These are phyloP conservation scores for Drosophila prostipennis DNA, from an alignment of 2,888 invertebrate species.

Conservation along the genomic window DNA sequence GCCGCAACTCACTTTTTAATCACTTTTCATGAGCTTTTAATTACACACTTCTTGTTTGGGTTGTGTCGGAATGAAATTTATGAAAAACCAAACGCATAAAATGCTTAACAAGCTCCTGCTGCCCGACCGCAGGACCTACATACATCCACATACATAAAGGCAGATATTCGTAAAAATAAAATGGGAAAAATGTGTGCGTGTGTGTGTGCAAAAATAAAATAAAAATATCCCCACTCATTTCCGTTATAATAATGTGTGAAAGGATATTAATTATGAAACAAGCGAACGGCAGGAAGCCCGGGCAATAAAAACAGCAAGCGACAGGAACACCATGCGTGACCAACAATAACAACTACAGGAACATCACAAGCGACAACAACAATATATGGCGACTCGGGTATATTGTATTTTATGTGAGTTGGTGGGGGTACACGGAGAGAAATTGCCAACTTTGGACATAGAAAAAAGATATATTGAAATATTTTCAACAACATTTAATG, in stretches of 20 bases:
- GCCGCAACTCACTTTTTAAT: conserved; percentile 79
- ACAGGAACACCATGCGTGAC: conserved; percentile 77
- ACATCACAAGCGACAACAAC: conserved; percentile 47
- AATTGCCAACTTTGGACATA: not conserved
- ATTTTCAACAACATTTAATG: too few species aligned
- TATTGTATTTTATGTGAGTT: conserved; percentile 71
- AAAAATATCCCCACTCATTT: conserved; percentile 64
- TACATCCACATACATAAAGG: not conserved
- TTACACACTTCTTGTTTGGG: conserved; percentile 58
- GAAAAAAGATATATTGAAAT: too few species aligned
- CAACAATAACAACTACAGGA: conserved; percentile 64
- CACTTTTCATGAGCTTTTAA: conserved; percentile 78
- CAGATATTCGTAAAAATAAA: conserved; percentile 6
- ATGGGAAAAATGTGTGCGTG: not conserved
- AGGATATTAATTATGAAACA: conserved; percentile 80
- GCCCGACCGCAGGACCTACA: conserved; percentile 20
- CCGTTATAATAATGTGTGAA: conserved; percentile 79
- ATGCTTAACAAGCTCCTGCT: conserved; percentile 60
- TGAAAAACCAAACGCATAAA: conserved; percentile 67
- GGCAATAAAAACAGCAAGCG: conserved; percentile 80
- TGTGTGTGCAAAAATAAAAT: conserved; percentile 25
- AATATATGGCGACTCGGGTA: conserved; percentile 32
- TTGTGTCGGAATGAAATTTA: conserved; percentile 54
- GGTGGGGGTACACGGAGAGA: not conserved
- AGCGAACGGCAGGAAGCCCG: conserved; percentile 72